A percentile compares a stretch with the other conserved stretches of the same genome.
These are phyloP conservation scores for Odontocerum albicorne DNA, from an alignment of 2,888 invertebrate genomes.

Conservation along the genomic window DNA sequence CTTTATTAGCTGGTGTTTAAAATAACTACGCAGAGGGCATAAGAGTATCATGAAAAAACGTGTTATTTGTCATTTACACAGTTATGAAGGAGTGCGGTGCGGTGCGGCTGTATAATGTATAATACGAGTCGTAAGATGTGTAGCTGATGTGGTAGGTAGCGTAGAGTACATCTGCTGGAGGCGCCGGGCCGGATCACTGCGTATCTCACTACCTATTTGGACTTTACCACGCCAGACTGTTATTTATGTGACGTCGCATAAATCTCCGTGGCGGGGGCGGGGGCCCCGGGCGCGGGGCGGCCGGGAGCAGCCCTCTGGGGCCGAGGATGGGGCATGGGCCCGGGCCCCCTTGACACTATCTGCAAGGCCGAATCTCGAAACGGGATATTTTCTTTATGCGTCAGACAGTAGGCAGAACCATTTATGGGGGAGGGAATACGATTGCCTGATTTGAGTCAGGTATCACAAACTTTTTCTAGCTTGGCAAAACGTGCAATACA, in stretches of 20 bases:
- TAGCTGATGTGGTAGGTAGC: background rate
- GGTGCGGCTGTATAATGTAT: background rate
- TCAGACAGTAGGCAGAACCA: conserved; percentile 28
- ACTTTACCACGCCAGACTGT: conserved; percentile 33
- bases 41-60: no score
- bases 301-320: conserved; percentile 4
- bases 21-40: no score
- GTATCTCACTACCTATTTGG: conserved; percentile 34
- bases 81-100: no score
- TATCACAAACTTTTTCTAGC: background rate
- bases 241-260: conserved; percentile 37
- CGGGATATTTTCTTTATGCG: conserved; percentile 37
- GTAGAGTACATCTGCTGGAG: background rate
- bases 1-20: no score
- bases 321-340: no score
- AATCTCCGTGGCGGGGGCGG: conserved; percentile 24
- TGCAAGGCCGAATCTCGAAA: conserved; percentile 36
- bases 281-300: conserved; percentile 8
- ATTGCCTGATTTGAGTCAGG: no score
- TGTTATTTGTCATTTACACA: no score
- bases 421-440: no score
- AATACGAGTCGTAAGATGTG: background rate
- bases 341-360: conserved; percentile 33
- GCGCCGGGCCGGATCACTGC: conserved; percentile 6
- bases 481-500: background rate